Base-by-base conservation (phyloP, 2,113 vertebrate species). In the Salvelinus sp. region DNA sequence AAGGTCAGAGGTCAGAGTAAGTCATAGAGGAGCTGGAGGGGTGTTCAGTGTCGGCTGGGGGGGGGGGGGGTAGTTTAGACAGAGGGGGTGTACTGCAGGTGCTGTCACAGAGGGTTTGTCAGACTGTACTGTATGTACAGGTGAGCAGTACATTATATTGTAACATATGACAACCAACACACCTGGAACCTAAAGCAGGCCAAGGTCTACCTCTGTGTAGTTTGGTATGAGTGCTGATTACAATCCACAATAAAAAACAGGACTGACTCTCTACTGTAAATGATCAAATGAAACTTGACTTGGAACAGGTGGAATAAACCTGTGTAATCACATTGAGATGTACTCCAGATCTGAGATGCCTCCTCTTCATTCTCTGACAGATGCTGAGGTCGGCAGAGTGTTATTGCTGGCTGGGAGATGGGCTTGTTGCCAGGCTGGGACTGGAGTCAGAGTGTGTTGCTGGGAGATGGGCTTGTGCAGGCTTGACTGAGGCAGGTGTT, bases 341-440 rank as follows among this genome's bases (percentile, higher is more conserved):
- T 69, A 57, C 82, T 89, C 82, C 85, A 82, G 87, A 90, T 85
- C 73, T 80, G 83, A 81, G 81, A 30, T 5, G 7, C 7, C 38
- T 2, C 38, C 86, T 90, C 82, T 83, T 86, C 81, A 89, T 88
- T 86, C 88, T 90, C 5, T 30, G 30, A 0, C 4, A 6, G 23
- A 23, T 23, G 23, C 30, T 30, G 5, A 30, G 30, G n/a, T n/a
- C n/a, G n/a, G 5, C 30, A 30, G 1, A 30, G 30, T 30, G 30
- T 30, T 30, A n/a, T 30, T 30, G 1, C 30, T 30, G 30, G 1
- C 30, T 30, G 4, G 4, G 30, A 30, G 30, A 30, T 6, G 30
- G 5, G 30, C 30, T 1, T 30, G 30, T 30, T 30, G 30, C 30
- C 30, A 30, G 30, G 30, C 5, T 30, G 30, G 30, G 30, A 30